phyloP scores from a whole-genome alignment of 2,888 invertebrate species.

The Clanis bilineata region DNA sequence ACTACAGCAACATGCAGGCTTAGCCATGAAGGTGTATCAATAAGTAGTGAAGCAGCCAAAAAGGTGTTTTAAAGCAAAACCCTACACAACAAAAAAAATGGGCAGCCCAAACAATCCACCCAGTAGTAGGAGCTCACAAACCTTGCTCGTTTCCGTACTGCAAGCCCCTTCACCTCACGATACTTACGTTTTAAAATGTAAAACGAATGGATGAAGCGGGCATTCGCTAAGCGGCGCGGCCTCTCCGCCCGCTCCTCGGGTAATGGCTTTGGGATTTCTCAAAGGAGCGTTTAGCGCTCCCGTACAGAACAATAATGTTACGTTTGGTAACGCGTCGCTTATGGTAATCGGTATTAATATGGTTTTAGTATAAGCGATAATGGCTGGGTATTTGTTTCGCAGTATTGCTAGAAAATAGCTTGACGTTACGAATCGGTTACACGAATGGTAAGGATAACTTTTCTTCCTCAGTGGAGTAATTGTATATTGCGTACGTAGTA shows the following conservation, averaged over 20 bases:
- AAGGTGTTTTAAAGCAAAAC: not conserved
- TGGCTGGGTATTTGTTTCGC: not conserved
- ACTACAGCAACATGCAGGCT: no score
- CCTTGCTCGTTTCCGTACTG: constrained; percentile 2
- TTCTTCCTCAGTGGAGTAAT: no score
- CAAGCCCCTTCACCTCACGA: constrained; percentile 14
- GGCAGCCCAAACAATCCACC: not conserved
- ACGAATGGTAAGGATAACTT: no score
- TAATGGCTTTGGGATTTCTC: constrained; percentile 10
- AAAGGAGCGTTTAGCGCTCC: not conserved
- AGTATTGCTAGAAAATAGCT: not conserved
- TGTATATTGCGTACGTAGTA: no score
- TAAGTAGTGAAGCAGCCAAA: no score
- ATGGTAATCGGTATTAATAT: constrained; percentile 10
- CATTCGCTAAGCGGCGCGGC: constrained; percentile 6
- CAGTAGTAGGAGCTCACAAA: not conserved
- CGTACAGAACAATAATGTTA: constrained; percentile 4
- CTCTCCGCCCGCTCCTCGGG: constrained; percentile 19
- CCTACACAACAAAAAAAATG: not conserved
- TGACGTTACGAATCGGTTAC: not conserved
- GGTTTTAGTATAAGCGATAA: not conserved
- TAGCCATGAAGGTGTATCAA: no score
- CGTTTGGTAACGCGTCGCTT: constrained; percentile 6
- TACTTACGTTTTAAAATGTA: constrained; percentile 35
- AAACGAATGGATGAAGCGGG: constrained; percentile 31